Percentiles rank a stretch among this genome's conserved stretches.
Conservation (phyloP, 1,140 invertebrate genomes). For the Episyrphus balteatus region DNA sequence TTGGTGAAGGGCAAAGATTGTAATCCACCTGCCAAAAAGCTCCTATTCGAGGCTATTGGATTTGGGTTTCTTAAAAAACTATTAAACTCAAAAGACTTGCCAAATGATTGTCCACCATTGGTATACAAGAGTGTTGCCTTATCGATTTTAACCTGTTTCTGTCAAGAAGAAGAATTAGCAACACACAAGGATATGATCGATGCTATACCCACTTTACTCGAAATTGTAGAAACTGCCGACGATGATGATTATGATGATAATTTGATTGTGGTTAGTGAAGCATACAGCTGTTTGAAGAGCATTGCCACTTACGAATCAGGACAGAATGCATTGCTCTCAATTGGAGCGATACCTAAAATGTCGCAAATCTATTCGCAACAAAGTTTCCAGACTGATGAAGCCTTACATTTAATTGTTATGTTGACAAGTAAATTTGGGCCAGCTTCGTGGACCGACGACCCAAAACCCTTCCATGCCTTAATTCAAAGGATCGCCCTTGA, state of each 20-base stretch:
- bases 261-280: constrained; percentile 77
- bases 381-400: constrained; percentile 78
- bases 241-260: constrained; percentile 73
- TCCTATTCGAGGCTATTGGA: constrained; percentile 80
- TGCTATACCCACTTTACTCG: constrained; percentile 67
- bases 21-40: constrained; percentile 53
- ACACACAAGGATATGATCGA: constrained; percentile 69
- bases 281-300: constrained; percentile 70
- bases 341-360: constrained; percentile 67
- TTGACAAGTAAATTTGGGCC: constrained; percentile 57
- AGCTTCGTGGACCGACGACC: constrained; percentile 58
- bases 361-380: constrained; percentile 73
- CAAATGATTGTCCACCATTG: constrained; percentile 70
- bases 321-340: constrained; percentile 60
- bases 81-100: constrained; percentile 58
- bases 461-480: constrained; percentile 66
- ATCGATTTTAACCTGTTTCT: constrained; percentile 73
- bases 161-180: constrained; percentile 62
- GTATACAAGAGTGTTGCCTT: constrained; percentile 84
- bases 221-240: constrained; percentile 68
- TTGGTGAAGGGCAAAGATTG: constrained; percentile 70
- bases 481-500: constrained; percentile 73
- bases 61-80: constrained; percentile 72
- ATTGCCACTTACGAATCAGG: constrained; percentile 63
- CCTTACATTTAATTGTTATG: constrained; percentile 62